phyloP scores from a whole-genome alignment of 2,888 invertebrate species.

The Cataglyphis livida region DNA sequence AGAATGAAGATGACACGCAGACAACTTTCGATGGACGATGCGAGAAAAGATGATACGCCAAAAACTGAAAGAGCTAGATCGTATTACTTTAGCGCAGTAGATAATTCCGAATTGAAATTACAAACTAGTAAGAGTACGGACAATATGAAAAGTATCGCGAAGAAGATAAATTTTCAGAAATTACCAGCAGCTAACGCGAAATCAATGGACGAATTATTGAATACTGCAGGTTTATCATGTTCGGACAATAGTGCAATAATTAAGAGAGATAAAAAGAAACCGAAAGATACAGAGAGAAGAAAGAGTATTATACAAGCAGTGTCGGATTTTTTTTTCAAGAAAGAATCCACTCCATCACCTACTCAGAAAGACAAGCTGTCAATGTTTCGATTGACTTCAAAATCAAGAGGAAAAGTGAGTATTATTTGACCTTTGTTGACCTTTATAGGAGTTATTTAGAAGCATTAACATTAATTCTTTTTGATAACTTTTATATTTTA shows the following conservation, averaged over 20 bases:
- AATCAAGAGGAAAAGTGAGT: slow-evolving; percentile 89
- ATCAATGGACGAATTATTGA: slow-evolving; percentile 82
- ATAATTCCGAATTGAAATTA: slow-evolving; percentile 73
- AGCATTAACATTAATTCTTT: no score
- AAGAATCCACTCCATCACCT: slow-evolving; percentile 86
- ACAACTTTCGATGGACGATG: slow-evolving; percentile 81
- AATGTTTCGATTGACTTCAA: slow-evolving; percentile 88
- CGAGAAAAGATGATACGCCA: slow-evolving; percentile 73
- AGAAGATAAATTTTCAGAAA: slow-evolving; percentile 74
- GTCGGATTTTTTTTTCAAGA: slow-evolving; percentile 93
- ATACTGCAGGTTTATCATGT: slow-evolving; percentile 58
- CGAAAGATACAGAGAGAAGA: slow-evolving; percentile 90
- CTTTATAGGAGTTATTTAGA: no score
- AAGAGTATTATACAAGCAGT: slow-evolving; percentile 94
- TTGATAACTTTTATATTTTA: no score
- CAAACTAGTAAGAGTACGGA: slow-evolving; percentile 84
- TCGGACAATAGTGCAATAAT: slow-evolving; percentile 62
- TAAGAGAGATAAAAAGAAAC: slow-evolving; percentile 86
- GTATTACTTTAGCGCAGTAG: slow-evolving; percentile 74
- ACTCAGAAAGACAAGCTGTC: slow-evolving; percentile 86
- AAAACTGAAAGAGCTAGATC: slow-evolving; percentile 72
- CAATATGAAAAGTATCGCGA: slow-evolving; percentile 80
- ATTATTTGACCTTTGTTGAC: not conserved
- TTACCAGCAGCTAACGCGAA: slow-evolving; percentile 77
- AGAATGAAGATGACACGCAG: slow-evolving; percentile 85